Base-by-base conservation (phyloP, 2,797 vertebrate species). In the Intellagama lesueurii region DNA sequence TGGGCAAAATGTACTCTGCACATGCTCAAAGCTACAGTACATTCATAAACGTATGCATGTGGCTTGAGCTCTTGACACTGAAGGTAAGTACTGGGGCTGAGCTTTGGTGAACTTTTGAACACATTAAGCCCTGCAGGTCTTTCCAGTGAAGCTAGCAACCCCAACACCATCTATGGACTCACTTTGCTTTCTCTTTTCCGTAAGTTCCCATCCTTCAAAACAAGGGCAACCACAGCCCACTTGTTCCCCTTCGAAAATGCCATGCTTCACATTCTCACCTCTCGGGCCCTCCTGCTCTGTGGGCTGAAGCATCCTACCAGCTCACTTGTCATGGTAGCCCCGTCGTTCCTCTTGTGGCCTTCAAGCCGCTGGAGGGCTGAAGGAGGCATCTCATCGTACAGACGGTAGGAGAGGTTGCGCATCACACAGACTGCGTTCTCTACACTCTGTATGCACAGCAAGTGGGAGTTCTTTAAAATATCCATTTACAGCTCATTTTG, bases 401-500 rank as follows among this genome's bases (percentile, higher is more conserved):
- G 95, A 89, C 99, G 98, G 96, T 97, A 99, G 91, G 99, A 99
- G 94, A 99, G 97, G 97, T 99, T 99, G 94, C 99, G 98, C 95
- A 99, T 92, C 87, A 99, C 97, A 4, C 99, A 99, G 90, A 98
- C 96, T 0, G 97, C 94, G 0, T 99, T 99, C 96, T 99, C 99
- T 94, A 98, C 98, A 0, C 98, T 99, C 99, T 99, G 90, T 1
- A 30, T 8, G 30, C 26, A 64, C 1, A 66, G 26, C 24, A 19
- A 32, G 35, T 5, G 5, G 4, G 64, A 28, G 14, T 35, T 73
- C 22, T 56, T 40, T 32, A 78, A 28, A 64, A 11, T 16, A 79
- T 14, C 17, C 5, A 56, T 28, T 70, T 72, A 85, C 49, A 79
- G 4, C 8, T 30, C 8, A 6, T 47, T 80, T 60, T 60, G 22